phyloP scores from a whole-genome alignment of 1,140 invertebrate genomes.

The Drosophila pruinosa region DNA sequence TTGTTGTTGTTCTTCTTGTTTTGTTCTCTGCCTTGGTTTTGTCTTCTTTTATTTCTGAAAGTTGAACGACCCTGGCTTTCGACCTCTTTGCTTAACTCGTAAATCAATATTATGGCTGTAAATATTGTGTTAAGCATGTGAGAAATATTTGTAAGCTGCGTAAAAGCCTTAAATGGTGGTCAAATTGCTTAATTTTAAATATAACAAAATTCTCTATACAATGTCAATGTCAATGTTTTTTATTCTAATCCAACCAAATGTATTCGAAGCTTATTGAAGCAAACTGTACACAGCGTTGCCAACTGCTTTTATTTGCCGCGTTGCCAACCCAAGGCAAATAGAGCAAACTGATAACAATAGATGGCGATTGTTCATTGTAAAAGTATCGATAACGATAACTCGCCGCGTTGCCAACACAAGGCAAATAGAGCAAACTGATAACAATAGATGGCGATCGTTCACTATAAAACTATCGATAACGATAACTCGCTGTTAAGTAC shows the following conservation, averaged over 20 bases:
- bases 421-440: no score
- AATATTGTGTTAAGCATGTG: conserved; percentile 46
- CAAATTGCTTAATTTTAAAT: neutral
- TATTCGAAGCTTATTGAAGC: neutral
- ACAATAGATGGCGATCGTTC: no score
- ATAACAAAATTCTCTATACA: no score
- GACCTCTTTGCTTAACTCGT: conserved; percentile 19
- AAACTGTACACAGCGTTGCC: neutral
- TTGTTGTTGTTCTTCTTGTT: neutral
- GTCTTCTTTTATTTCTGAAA: neutral
- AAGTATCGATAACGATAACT: no score
- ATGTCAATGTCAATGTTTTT: no score
- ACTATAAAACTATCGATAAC: no score
- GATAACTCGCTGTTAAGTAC: neutral
- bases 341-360: no score
- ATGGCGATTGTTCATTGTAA: no score
- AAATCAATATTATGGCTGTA: conserved; percentile 62
- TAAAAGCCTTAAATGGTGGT: conserved; percentile 11
- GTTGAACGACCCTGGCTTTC: conserved; percentile 52
- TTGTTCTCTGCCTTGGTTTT: neutral
- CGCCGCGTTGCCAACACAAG: neutral
- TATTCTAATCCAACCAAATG: conserved; percentile 12
- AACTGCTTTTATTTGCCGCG: neutral
- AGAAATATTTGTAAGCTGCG: conserved; percentile 40
- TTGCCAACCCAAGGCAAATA: neutral